These are phyloP conservation scores for Drosophila nr. perissopoda DNA, from an alignment of 2,888 invertebrate species.

Conservation along the genomic window DNA sequence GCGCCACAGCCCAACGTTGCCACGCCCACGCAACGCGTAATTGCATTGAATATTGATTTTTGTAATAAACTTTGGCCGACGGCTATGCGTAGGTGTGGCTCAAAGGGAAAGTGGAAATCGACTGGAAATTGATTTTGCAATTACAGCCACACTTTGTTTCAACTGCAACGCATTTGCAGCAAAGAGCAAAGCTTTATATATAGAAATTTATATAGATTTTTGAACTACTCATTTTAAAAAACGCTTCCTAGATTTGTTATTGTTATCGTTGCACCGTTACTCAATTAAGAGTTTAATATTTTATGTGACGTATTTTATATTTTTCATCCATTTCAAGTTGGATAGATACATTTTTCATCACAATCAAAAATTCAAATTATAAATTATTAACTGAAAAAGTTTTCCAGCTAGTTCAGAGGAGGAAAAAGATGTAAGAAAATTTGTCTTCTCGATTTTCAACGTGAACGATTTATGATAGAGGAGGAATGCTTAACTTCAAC, in stretches of 20 bases:
- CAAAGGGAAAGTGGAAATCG: constrained; percentile 51
- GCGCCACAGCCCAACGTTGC: neutral
- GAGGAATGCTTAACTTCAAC: neutral
- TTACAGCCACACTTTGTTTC: constrained; percentile 40
- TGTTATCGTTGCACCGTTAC: constrained; percentile 5
- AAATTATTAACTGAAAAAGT: neutral
- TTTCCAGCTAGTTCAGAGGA: neutral
- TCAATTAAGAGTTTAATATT: neutral
- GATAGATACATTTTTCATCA: neutral
- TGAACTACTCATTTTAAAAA: constrained; percentile 37
- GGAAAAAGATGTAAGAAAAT: neutral
- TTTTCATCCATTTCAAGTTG: neutral
- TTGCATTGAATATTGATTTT: constrained; percentile 53
- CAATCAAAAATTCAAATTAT: neutral
- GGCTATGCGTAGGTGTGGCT: constrained; percentile 26
- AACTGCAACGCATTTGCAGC: constrained; percentile 11
- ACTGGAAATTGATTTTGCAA: constrained; percentile 74
- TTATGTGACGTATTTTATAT: neutral
- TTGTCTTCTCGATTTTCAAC: neutral
- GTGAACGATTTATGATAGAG: neutral
- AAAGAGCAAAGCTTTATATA: constrained; percentile 24
- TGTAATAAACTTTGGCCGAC: constrained; percentile 14
- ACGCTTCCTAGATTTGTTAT: neutral
- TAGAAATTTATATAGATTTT: constrained; percentile 30
- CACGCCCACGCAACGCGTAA: constrained; percentile 21